Conservation (phyloP, 2,797 vertebrate species). For the Ptychobarbus kaznakovi region DNA sequence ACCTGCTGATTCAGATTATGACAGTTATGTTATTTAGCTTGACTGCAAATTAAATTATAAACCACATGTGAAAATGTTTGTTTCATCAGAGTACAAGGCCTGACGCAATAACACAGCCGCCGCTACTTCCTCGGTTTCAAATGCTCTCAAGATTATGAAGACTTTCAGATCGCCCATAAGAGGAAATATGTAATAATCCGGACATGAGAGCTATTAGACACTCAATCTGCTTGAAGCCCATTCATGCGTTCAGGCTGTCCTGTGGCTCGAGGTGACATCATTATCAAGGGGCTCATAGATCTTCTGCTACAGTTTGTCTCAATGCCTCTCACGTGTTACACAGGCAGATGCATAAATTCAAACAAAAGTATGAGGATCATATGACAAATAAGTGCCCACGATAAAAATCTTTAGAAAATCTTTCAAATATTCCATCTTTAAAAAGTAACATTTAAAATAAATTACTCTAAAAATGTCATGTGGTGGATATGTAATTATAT, state of each 20-base stretch:
- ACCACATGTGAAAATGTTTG: neutral
- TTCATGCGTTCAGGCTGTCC: conserved; percentile 52
- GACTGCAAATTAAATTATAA: neutral
- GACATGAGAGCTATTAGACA: conserved; percentile 59
- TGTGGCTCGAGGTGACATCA: conserved; percentile 58
- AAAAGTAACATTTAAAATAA: neutral
- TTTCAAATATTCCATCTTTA: no score
- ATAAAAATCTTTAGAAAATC: neutral
- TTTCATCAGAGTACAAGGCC: neutral
- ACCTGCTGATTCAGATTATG: neutral
- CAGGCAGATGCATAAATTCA: conserved; percentile 1
- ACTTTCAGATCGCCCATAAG: conserved; percentile 30
- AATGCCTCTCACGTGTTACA: conserved; percentile 14
- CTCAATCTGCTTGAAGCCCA: conserved; percentile 62
- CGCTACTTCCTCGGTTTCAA: conserved; percentile 1
- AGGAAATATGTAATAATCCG: conserved; percentile 54
- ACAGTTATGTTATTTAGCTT: neutral
- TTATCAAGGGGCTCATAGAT: conserved; percentile 53
- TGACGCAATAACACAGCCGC: neutral
- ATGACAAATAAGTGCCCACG: neutral
- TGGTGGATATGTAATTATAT: no score
- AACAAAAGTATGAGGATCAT: neutral
- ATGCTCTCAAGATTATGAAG: conserved; percentile 33
- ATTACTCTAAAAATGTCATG: no score
- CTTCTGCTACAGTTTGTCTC: conserved; percentile 45